Evolutionary conservation across 2,113 vertebrate genomes (phyloP).

Genomic region (Clarias macrocephalus): DNA sequence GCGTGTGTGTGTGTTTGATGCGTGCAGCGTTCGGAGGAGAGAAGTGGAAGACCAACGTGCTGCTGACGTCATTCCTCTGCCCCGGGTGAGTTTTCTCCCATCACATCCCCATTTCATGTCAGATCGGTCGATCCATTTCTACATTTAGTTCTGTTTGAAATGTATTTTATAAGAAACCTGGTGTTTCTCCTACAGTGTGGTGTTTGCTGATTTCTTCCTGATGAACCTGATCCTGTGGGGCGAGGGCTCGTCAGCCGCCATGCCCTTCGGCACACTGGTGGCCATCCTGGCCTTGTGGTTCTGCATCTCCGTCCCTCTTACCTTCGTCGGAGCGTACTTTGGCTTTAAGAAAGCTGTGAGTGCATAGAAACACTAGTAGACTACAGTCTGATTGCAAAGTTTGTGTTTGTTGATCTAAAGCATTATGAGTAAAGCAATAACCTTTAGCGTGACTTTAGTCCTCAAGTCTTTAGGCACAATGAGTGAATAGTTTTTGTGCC

Average conservation of each 20-base stretch:
- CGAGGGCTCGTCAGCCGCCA: slow-evolving; percentile 91
- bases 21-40: slow-evolving; percentile 76
- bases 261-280: slow-evolving; percentile 89
- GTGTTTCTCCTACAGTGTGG: slow-evolving; percentile 75
- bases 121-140: background rate
- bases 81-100: slow-evolving; percentile 63
- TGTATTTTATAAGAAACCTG: background rate
- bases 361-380: background rate
- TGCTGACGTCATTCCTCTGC: slow-evolving; percentile 73
- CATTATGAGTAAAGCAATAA: background rate
- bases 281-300: slow-evolving; percentile 93
- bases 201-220: slow-evolving; percentile 93
- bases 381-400: too few relatives aligned
- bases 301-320: slow-evolving; percentile 91
- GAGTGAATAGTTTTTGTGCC: background rate
- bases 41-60: slow-evolving; percentile 78
- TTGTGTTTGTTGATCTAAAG: background rate
- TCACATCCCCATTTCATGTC: background rate
- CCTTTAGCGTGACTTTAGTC: background rate
- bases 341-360: slow-evolving; percentile 92
- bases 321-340: slow-evolving; percentile 90
- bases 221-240: slow-evolving; percentile 96
- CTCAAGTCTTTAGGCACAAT: background rate
- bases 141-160: too few relatives aligned
- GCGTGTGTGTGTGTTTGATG: slow-evolving; percentile 19